Conservation (phyloP, 2,113 vertebrate genomes). For the Balaeniceps rex region DNA sequence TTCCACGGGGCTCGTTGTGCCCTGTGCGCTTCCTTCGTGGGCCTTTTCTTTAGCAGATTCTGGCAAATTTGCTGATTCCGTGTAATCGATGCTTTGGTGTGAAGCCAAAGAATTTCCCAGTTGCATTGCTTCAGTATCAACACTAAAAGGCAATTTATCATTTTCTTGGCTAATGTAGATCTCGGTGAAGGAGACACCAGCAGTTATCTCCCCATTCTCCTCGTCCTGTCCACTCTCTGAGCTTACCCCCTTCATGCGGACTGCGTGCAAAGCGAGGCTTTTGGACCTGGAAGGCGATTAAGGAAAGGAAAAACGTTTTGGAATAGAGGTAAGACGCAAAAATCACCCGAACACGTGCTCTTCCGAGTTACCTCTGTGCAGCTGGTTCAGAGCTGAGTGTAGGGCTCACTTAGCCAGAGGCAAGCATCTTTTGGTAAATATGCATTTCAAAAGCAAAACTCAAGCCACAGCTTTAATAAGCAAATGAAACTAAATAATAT, state of each 20-base stretch:
- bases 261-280: slow-evolving; percentile 82
- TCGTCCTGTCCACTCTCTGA: slow-evolving; percentile 68
- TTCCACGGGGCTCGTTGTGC: neutral
- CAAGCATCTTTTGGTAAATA: neutral
- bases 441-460: neutral
- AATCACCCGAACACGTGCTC: accelerated
- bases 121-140: neutral
- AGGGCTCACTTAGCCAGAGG: neutral
- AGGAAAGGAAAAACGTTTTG: neutral
- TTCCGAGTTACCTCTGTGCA: neutral
- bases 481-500: neutral
- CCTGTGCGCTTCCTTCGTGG: slow-evolving; percentile 5
- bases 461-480: neutral
- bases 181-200: slow-evolving; percentile 70
- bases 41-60: neutral
- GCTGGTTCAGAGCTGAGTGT: neutral
- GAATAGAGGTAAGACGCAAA: neutral
- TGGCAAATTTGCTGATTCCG: neutral
- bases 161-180: slow-evolving; percentile 57
- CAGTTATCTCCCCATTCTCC: slow-evolving; percentile 58
- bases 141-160: neutral
- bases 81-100: neutral
- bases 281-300: slow-evolving; percentile 78
- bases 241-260: slow-evolving; percentile 70
- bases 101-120: slow-evolving; percentile 27